Evolutionary conservation across 2,113 vertebrate genomes (phyloP), one percentile per base, ranked within the genome.

Genomic region (Aramus guarauna): DNA sequence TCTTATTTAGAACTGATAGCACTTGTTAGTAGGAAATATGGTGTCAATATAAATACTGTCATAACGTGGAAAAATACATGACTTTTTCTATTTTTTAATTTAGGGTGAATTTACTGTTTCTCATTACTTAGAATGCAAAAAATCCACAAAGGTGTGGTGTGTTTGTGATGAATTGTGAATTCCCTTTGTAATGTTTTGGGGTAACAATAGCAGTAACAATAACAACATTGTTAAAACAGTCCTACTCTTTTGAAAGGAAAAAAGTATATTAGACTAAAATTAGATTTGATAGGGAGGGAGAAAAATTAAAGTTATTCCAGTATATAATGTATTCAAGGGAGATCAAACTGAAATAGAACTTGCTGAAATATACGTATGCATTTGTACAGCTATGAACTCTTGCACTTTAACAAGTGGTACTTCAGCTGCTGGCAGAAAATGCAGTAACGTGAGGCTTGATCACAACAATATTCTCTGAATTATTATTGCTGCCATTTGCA

Each of bases 401-500:
- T 63, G 88, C 41, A 50, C 22, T 90, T 78, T 84, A 75, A 48
- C 52, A 89, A 84, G 37, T 27, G 41, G 48, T 62, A n/a, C 56
- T 90, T 94, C 78, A 81, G 15, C n/a, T 69, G 45, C 67, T 92
- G 67, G n/a, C 41, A 96, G 71, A 81, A 93, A 93, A 76, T 79
- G 3, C 26, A 68, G 74, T 85, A 94, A 94, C 1, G 0, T 63
- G 71, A 93, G n/a, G 29, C 41, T 96, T 77, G 50, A 82, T 88
- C 66, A 79, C 43, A 93, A 95, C 36, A 95, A 67, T 85, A 84
- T 87, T 85, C 55, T 94, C 53, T 91, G 88, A 93, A 77, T 86
- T 95, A 94, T 91, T 92, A 71, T 72, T 81, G 89, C 58, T 90
- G 71, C 55, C 91, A 90, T 94, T 97, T 72, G 89, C 6, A 50